These are phyloP conservation scores for Anser brachyrhynchus DNA, from an alignment of 2,113 vertebrate species.

Conservation along the genomic window DNA sequence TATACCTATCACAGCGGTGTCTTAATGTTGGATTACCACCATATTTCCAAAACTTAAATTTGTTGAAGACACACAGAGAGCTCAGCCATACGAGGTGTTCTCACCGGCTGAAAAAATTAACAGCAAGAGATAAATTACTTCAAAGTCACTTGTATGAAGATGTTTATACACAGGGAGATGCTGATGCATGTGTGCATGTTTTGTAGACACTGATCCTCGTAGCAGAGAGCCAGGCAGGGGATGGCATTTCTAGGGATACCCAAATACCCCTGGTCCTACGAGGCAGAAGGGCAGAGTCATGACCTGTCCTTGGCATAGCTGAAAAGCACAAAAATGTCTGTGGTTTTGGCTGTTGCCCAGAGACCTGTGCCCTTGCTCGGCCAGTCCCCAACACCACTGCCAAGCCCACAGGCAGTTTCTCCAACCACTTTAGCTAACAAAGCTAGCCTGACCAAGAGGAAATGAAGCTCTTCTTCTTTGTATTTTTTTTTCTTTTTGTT, in stretches of 20 bases:
- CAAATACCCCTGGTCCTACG: not conserved
- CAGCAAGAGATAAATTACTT: not conserved
- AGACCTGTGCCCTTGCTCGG: not conserved
- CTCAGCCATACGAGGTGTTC: not conserved
- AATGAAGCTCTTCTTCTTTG: not conserved
- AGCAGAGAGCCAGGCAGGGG: not conserved
- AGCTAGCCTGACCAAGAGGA: not conserved
- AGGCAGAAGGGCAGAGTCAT: not conserved
- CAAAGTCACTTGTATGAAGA: not conserved
- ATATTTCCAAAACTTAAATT: slow-evolving; percentile 41
- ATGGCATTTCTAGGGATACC: not conserved
- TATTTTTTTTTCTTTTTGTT: not conserved
- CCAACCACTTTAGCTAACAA: not conserved
- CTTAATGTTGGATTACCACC: not conserved
- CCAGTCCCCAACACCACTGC: not conserved
- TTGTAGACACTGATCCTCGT: not conserved
- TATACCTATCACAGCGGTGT: not conserved
- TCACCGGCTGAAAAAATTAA: slow-evolving; percentile 40
- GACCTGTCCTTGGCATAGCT: not conserved
- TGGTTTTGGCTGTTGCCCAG: not conserved
- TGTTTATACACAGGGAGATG: not conserved
- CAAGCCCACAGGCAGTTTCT: not conserved
- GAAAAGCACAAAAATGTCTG: not conserved
- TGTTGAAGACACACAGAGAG: not conserved
- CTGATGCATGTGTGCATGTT: not conserved